Conservation (phyloP, 2,888 invertebrate genomes). For the Acrobasis repandana region DNA sequence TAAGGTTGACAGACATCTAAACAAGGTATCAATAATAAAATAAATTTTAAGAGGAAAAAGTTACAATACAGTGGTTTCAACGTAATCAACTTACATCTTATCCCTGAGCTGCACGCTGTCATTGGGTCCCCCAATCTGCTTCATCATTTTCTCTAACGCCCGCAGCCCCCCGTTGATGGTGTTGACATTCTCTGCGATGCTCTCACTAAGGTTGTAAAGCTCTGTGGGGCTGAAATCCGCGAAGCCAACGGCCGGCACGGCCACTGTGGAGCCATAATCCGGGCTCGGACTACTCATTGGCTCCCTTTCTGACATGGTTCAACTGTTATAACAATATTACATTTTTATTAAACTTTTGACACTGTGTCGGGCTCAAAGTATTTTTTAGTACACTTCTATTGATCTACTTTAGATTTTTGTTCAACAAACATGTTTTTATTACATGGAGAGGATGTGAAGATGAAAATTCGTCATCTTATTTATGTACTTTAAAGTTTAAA, state of each 20-base stretch:
- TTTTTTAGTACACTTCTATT: no score
- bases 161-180: conserved; percentile 89
- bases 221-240: conserved; percentile 88
- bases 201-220: conserved; percentile 90
- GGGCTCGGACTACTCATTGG: conserved; percentile 66
- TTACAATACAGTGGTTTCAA: no score
- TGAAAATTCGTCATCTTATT: no score
- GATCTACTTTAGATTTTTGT: no score
- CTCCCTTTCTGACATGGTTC: conserved; percentile 67
- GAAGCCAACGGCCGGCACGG: conserved; percentile 87
- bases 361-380: no score
- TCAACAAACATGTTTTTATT: no score
- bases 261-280: conserved; percentile 72
- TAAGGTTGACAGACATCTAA: no score
- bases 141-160: conserved; percentile 87
- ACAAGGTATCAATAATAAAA: no score
- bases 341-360: no score
- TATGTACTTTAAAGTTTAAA: no score
- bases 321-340: conserved; percentile 23
- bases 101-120: conserved; percentile 85
- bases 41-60: no score
- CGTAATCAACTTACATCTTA: conserved; percentile 64
- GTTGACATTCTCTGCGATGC: conserved; percentile 91
- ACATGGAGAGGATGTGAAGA: no score
- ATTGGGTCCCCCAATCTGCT: conserved; percentile 88